These are phyloP conservation scores for Aphodius sticticus DNA, from an alignment of 2,888 invertebrate species.

Conservation along the genomic window DNA sequence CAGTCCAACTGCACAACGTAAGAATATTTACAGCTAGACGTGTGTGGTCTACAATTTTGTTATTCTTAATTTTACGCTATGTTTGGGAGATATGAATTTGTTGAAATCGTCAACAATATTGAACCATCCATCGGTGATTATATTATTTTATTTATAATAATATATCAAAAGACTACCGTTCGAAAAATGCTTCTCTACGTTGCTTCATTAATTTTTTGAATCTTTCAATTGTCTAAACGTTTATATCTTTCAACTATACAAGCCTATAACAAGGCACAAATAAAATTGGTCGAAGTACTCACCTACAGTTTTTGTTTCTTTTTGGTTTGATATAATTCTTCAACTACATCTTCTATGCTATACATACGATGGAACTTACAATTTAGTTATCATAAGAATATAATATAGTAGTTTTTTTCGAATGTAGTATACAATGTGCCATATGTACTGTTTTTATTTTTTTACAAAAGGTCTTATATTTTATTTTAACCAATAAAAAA, in stretches of 20 bases:
- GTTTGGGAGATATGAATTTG: not conserved
- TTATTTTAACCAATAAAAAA: not conserved
- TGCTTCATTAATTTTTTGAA: not conserved
- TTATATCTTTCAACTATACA: slow-evolving; percentile 45
- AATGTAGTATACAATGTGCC: not conserved
- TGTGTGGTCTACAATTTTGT: not conserved
- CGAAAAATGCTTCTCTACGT: not conserved
- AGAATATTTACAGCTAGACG: too few species aligned
- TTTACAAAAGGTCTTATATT: not conserved
- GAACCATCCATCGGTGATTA: not conserved
- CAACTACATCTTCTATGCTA: not conserved
- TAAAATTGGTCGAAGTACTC: slow-evolving; percentile 56
- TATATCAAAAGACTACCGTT: not conserved
- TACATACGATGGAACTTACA: not conserved
- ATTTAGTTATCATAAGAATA: not conserved
- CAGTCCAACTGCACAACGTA: too few species aligned
- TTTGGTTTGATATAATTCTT: slow-evolving; percentile 11
- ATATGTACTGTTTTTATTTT: not conserved
- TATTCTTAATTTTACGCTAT: not conserved
- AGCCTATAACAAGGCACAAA: slow-evolving; percentile 59
- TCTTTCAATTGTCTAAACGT: not conserved
- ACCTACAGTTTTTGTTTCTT: slow-evolving; percentile 13
- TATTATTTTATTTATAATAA: not conserved
- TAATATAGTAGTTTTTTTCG: not conserved
- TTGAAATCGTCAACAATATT: not conserved